Evolutionary conservation across 2,888 invertebrate genomes (phyloP).

Genomic region (Ariolimax columbianus): DNA sequence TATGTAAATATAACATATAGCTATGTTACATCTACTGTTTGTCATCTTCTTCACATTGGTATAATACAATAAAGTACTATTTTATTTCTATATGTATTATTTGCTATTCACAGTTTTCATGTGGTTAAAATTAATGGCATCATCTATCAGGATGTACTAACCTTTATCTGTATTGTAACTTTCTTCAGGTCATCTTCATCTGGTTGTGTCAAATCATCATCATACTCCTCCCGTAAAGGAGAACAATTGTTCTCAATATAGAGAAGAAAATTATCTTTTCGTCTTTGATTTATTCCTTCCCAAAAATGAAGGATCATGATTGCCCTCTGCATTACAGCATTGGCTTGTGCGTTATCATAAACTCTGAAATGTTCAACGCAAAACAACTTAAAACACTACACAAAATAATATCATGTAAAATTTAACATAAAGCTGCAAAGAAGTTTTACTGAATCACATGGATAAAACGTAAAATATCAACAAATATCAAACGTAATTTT

Average conservation of each 20-base stretch:
- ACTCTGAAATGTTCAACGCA: slow-evolving; percentile 65
- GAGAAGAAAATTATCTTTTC: slow-evolving; percentile 64
- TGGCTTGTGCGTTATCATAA: slow-evolving; percentile 78
- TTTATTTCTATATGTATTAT: too few relatives aligned
- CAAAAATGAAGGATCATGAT: slow-evolving; percentile 74
- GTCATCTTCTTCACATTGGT: too few relatives aligned
- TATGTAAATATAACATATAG: too few relatives aligned
- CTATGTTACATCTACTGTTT: too few relatives aligned
- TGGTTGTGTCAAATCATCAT: slow-evolving; percentile 73
- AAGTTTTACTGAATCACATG: too few relatives aligned
- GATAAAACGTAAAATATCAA: too few relatives aligned
- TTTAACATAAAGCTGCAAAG: too few relatives aligned
- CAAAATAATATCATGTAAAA: too few relatives aligned
- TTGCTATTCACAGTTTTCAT: too few relatives aligned
- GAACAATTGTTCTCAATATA: slow-evolving; percentile 66
- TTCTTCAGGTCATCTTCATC: slow-evolving; percentile 75
- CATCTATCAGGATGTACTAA: slow-evolving; percentile 48
- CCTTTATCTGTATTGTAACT: slow-evolving; percentile 77
- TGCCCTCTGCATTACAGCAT: slow-evolving; percentile 78
- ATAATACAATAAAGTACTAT: too few relatives aligned
- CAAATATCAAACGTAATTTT: too few relatives aligned
- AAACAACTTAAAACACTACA: background rate
- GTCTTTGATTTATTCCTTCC: slow-evolving; percentile 68
- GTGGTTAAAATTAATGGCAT: background rate
- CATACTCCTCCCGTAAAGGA: slow-evolving; percentile 72